Evolutionary conservation across 2,888 invertebrate genomes (phyloP).

Genomic region (Onchidella celtica): DNA sequence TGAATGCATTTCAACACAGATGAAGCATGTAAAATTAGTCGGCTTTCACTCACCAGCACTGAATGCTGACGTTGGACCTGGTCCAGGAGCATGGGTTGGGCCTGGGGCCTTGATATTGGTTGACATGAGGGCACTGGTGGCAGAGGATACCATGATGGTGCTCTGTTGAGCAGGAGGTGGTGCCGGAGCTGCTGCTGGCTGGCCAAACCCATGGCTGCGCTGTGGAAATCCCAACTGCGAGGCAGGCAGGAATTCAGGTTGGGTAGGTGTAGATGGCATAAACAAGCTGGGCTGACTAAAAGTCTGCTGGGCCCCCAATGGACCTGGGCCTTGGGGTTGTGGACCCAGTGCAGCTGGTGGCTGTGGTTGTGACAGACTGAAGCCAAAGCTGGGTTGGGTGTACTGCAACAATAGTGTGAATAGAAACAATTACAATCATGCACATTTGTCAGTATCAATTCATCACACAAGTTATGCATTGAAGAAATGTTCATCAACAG

Average conservation of each 20-base stretch:
- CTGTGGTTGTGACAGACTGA: conserved; percentile 80
- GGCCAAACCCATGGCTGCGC: conserved; percentile 75
- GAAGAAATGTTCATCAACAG: too few relatives aligned
- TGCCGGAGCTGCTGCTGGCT: conserved; percentile 81
- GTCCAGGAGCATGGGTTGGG: conserved; percentile 45
- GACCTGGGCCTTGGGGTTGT: conserved; percentile 61
- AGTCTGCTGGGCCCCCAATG: conserved; percentile 60
- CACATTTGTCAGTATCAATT: not conserved
- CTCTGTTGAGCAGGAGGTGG: conserved; percentile 79
- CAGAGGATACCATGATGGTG: conserved; percentile 91
- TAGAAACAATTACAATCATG: too few relatives aligned
- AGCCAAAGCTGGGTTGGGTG: conserved; percentile 81
- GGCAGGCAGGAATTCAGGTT: conserved; percentile 58
- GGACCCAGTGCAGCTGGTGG: conserved; percentile 49
- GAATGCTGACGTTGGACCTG: conserved; percentile 34
- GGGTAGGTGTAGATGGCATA: conserved; percentile 85
- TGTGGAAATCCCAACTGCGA: conserved; percentile 49
- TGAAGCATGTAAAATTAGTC: too few relatives aligned
- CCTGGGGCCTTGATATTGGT: conserved; percentile 82
- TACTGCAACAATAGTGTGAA: conserved; percentile 57
- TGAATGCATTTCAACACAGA: too few relatives aligned
- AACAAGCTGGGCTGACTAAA: conserved; percentile 80
- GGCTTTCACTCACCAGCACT: conserved; percentile 29
- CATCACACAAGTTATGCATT: not conserved
- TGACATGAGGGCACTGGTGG: conserved; percentile 93